Evolutionary conservation across 2,113 vertebrate genomes (phyloP).

Genomic region (Zosterops japonicus): DNA sequence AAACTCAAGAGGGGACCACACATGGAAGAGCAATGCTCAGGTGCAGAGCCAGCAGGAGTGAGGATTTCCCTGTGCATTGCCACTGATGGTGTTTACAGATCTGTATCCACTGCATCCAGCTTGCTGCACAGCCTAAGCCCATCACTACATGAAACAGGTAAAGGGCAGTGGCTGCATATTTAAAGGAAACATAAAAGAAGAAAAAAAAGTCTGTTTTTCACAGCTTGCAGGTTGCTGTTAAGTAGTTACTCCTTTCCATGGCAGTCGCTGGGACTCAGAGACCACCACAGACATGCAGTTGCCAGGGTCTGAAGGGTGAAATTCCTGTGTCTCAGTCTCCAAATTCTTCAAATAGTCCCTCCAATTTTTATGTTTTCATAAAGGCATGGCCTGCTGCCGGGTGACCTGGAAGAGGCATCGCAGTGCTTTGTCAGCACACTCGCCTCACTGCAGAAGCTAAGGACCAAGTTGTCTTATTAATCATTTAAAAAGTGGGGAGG

Average conservation of each 20-base stretch:
- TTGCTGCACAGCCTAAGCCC: neutral
- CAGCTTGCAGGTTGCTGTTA: neutral
- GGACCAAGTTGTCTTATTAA: conserved; percentile 63
- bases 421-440: conserved; percentile 68
- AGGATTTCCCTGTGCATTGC: neutral
- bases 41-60: neutral
- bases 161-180: neutral
- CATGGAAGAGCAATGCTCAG: fast-evolving
- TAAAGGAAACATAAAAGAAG: neutral
- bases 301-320: conserved; percentile 66
- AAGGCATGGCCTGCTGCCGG: conserved; percentile 63
- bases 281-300: conserved; percentile 49
- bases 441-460: conserved; percentile 44
- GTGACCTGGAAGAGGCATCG: conserved; percentile 65
- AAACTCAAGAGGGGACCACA: neutral
- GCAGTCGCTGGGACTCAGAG: neutral
- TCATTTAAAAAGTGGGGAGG: conserved; percentile 57
- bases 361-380: conserved; percentile 72
- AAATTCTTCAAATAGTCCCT: conserved; percentile 69
- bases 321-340: conserved; percentile 48
- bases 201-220: neutral
- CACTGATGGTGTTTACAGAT: neutral
- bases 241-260: conserved; percentile 6
- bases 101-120: neutral
- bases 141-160: neutral